phyloP scores from a whole-genome alignment of 2,797 vertebrate species.

The Limnodromus scolopaceus region DNA sequence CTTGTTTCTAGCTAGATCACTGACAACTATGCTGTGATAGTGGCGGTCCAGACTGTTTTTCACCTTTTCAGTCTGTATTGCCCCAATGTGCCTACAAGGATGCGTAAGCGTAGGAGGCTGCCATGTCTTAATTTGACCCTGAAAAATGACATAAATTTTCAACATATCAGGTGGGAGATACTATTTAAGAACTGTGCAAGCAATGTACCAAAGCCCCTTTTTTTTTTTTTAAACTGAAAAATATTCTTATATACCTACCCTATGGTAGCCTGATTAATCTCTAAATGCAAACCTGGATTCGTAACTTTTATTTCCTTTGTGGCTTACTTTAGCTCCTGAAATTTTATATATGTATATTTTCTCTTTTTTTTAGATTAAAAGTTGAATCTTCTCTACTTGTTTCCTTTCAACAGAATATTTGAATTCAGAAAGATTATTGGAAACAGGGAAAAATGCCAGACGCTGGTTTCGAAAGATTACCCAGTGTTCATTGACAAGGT shows the following conservation, averaged over 20 bases:
- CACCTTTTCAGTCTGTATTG: not conserved
- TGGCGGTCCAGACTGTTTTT: not conserved
- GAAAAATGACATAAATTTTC: not conserved
- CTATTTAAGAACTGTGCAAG: not conserved
- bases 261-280: not conserved
- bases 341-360: not conserved
- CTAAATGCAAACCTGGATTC: not conserved
- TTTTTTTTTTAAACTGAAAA: not conserved
- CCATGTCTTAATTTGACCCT: not conserved
- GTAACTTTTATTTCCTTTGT: not conserved
- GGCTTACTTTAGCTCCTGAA: not conserved
- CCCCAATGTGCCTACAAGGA: not conserved
- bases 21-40: not conserved
- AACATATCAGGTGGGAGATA: not conserved
- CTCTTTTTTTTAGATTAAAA: constrained; percentile 42
- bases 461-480: constrained; percentile 91
- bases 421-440: constrained; percentile 95
- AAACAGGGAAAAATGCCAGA: constrained; percentile 91
- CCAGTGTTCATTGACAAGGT: constrained; percentile 94
- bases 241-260: not conserved
- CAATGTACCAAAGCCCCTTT: not conserved
- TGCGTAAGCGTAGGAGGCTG: not conserved
- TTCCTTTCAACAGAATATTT: constrained; percentile 87
- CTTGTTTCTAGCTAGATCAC: not conserved
- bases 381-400: constrained; percentile 32